Evolutionary conservation across 2,888 invertebrate species (phyloP).

Genomic region (Limnephilus marmoratus): DNA sequence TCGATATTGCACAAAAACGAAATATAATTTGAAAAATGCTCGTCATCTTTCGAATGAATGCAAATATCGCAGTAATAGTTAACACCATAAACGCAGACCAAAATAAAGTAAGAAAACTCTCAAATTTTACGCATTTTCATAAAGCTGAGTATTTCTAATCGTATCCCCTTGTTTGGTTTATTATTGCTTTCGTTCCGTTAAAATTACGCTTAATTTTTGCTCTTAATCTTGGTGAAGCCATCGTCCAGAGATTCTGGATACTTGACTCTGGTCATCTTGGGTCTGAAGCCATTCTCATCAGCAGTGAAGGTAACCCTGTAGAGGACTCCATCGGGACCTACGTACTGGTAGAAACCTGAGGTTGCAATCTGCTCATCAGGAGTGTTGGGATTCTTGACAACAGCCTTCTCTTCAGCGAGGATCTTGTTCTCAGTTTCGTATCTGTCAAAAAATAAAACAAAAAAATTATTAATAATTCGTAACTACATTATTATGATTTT

Average conservation of each 20-base stretch:
- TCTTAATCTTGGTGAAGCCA: slow-evolving; percentile 63
- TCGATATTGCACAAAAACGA: too few relatives aligned
- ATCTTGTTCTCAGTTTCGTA: slow-evolving; percentile 78
- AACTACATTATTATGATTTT: background rate
- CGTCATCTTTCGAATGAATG: background rate
- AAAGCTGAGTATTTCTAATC: slow-evolving; percentile 2
- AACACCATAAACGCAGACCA: background rate
- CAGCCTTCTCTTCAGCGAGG: slow-evolving; percentile 76
- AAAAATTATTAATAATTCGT: slow-evolving; percentile 31
- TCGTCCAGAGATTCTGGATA: slow-evolving; percentile 65
- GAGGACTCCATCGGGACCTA: slow-evolving; percentile 77
- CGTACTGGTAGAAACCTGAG: slow-evolving; percentile 77
- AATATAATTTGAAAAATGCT: too few relatives aligned
- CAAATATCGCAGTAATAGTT: background rate
- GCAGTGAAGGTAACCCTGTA: slow-evolving; percentile 77
- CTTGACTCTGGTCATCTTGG: slow-evolving; percentile 71
- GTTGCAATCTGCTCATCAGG: slow-evolving; percentile 76
- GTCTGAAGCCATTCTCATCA: slow-evolving; percentile 76
- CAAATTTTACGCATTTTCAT: background rate
- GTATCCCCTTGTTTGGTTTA: slow-evolving; percentile 40
- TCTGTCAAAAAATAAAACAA: slow-evolving; percentile 69
- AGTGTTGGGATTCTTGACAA: slow-evolving; percentile 75
- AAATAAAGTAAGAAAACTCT: background rate
- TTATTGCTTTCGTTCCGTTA: slow-evolving; percentile 24
- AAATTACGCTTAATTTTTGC: slow-evolving; percentile 35